Evolutionary conservation across 2,113 vertebrate genomes (phyloP).

Genomic region (Apus apus): DNA sequence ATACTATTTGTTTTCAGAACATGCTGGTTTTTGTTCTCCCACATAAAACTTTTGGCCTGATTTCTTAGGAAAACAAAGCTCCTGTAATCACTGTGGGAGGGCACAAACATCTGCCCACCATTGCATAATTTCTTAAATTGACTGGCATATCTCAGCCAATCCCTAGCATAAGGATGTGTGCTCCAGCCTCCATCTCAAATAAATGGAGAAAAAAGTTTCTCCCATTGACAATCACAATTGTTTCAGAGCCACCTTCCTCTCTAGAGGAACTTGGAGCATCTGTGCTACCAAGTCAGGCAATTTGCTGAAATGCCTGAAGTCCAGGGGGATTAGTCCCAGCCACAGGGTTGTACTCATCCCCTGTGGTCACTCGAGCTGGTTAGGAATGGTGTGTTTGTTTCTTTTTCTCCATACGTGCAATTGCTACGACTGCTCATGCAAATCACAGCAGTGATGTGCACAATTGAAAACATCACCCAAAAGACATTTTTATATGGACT

Average conservation of each 20-base stretch:
- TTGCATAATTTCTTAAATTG: not conserved
- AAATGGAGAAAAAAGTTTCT: not conserved
- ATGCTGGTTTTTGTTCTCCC: not conserved
- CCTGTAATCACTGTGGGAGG: not conserved
- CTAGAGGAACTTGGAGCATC: not conserved
- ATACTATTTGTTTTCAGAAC: not conserved
- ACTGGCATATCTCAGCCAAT: not conserved
- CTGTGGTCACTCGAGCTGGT: not conserved
- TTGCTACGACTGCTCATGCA: rapidly evolving
- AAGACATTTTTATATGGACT: not conserved
- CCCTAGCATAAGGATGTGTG: not conserved
- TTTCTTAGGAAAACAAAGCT: slow-evolving; percentile 23
- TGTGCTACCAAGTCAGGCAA: not conserved
- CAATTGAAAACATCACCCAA: not conserved
- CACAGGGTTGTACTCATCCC: not conserved
- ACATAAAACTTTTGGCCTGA: slow-evolving; percentile 28
- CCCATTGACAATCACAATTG: rapidly evolving
- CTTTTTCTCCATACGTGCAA: not conserved
- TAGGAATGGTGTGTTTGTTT: not conserved
- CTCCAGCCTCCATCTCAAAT: not conserved
- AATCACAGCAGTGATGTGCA: not conserved
- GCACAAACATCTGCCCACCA: not conserved
- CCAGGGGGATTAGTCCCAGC: not conserved
- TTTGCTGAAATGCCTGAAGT: not conserved
- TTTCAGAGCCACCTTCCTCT: not conserved